Evolutionary conservation across 2,113 vertebrate species (phyloP).

Genomic region (Ramphastos sulfuratus): DNA sequence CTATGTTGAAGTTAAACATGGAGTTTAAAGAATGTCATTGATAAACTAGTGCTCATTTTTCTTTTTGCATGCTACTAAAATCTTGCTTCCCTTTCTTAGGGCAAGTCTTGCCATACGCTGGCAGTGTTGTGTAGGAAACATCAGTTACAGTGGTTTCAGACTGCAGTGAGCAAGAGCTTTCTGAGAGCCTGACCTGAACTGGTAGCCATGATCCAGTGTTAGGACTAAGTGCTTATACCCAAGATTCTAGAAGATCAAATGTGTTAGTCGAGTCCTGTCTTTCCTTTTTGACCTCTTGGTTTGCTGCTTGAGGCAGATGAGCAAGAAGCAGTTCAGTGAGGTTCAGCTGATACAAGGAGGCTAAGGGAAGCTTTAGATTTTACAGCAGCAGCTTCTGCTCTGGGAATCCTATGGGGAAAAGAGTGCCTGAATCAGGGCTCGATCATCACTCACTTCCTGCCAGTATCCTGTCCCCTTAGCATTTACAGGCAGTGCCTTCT

Average conservation of each 20-base stretch:
- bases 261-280: neutral
- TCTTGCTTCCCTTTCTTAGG: neutral
- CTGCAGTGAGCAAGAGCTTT: neutral
- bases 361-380: neutral
- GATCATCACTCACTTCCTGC: neutral
- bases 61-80: neutral
- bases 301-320: neutral
- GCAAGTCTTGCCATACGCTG: neutral
- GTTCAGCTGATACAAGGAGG: neutral
- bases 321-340: neutral
- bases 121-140: neutral
- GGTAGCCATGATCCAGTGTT: neutral
- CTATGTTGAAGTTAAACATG: neutral
- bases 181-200: neutral
- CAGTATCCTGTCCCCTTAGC: neutral
- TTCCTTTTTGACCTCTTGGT: neutral
- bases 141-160: neutral
- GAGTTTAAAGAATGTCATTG: neutral
- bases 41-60: neutral
- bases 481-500: neutral
- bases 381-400: neutral
- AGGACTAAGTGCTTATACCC: neutral
- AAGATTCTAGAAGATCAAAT: neutral
- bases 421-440: neutral
- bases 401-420: neutral